Conservation (phyloP, 2,888 invertebrate genomes). For the Invenusta paracnida region DNA sequence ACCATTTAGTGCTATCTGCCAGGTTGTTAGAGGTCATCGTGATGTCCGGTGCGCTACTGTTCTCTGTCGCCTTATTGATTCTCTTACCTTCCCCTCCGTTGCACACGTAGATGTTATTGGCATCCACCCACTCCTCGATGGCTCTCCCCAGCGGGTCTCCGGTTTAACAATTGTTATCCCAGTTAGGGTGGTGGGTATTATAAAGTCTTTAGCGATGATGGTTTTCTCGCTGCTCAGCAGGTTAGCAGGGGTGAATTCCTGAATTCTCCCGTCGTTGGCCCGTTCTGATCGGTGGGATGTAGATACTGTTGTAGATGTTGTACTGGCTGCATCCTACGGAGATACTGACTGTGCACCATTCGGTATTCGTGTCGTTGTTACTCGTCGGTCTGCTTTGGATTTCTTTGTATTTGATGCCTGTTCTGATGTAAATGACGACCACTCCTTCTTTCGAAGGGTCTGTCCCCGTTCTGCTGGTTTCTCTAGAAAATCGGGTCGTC, state of each 20-base stretch:
- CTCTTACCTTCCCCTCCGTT: not conserved
- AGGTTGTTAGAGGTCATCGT: too few species aligned
- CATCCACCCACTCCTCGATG: not conserved
- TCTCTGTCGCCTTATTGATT: too few species aligned
- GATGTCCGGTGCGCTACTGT: not conserved
- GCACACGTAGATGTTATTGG: not conserved
- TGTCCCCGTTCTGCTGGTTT: not conserved
- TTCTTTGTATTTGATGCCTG: not conserved
- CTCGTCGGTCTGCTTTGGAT: not conserved
- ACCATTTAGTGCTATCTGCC: not conserved
- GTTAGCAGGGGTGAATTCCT: not conserved
- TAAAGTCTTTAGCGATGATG: not conserved
- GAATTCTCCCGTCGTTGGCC: not conserved
- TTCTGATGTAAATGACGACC: not conserved
- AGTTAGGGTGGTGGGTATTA: not conserved
- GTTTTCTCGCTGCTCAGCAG: not conserved
- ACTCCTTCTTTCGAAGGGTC: not conserved
- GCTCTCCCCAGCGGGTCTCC: not conserved
- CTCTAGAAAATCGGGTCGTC: not conserved
- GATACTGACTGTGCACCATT: not conserved
- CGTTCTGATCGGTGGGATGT: not conserved
- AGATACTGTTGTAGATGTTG: not conserved
- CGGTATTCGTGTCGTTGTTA: not conserved
- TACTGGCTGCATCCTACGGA: not conserved
- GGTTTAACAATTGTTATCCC: not conserved